A percentile compares a stretch with the other conserved stretches of the same genome.
Evolutionary conservation across 2,797 vertebrate genomes (phyloP).

Genomic region (Megalops cyprinoides): DNA sequence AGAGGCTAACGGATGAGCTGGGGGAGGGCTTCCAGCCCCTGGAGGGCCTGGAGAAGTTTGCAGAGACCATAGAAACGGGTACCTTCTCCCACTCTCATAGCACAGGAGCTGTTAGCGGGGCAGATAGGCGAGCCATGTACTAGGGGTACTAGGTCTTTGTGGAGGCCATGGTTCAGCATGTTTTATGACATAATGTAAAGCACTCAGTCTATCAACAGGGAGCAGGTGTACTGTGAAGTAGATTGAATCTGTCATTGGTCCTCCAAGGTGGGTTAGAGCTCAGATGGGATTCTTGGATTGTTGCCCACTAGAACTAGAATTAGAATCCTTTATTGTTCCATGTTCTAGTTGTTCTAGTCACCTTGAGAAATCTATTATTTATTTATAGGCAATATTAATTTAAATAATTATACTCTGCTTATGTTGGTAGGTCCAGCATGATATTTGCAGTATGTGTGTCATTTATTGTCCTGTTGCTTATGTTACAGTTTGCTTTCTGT

Average conservation of each 20-base stretch:
- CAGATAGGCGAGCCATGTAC: neutral
- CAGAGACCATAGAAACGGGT: slow-evolving; percentile 99
- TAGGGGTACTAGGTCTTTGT: neutral
- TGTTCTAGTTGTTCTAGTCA: neutral
- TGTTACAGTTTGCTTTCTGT: slow-evolving; percentile 20
- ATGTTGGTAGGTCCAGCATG: neutral
- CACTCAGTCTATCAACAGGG: neutral
- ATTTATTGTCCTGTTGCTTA: neutral
- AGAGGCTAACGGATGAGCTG: slow-evolving; percentile 93
- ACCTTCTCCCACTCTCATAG: slow-evolving; percentile 32
- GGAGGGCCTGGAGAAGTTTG: slow-evolving; percentile 97
- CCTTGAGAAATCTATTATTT: neutral
- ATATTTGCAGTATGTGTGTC: neutral
- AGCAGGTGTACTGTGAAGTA: neutral
- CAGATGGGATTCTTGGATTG: neutral
- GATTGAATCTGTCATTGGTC: neutral
- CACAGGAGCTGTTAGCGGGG: neutral
- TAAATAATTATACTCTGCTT: neutral
- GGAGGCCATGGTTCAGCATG: neutral
- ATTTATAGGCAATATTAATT: too few species aligned
- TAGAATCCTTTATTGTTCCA: neutral
- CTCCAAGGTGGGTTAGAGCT: neutral
- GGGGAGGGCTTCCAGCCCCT: slow-evolving; percentile 94
- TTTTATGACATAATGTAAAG: neutral
- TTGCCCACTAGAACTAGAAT: neutral